These are phyloP conservation scores for Alviniconcha strummeri DNA, from an alignment of 2,888 invertebrate species.

Conservation along the genomic window DNA sequence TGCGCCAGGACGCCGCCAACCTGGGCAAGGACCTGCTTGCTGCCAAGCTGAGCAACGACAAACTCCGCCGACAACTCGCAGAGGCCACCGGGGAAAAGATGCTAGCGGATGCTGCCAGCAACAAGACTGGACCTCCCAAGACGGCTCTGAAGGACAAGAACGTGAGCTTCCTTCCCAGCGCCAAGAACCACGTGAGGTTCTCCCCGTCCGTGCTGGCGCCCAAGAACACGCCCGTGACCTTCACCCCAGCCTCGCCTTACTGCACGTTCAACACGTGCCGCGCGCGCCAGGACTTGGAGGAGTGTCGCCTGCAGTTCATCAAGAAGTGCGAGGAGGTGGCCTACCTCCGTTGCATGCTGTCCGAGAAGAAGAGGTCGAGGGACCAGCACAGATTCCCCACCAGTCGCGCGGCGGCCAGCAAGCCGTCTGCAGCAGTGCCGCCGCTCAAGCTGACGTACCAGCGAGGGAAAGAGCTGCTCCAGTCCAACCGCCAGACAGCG, in stretches of 20 bases:
- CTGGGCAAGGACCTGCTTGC: slow-evolving; percentile 23
- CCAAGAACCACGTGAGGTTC: background rate
- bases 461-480: background rate
- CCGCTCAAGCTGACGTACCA: background rate
- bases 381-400: background rate
- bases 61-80: background rate
- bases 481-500: background rate
- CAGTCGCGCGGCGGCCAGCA: background rate
- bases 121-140: background rate
- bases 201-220: background rate
- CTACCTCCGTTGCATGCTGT: background rate
- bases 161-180: background rate
- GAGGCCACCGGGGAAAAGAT: background rate
- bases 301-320: slow-evolving; percentile 27
- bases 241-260: slow-evolving; percentile 25
- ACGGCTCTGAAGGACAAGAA: background rate
- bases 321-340: slow-evolving; percentile 32
- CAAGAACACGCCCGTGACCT: background rate
- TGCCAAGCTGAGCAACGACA: slow-evolving; percentile 22
- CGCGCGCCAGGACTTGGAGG: slow-evolving; percentile 26
- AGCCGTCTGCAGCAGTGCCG: background rate
- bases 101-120: background rate
- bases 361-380: slow-evolving; percentile 9
- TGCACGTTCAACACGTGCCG: slow-evolving; percentile 27
- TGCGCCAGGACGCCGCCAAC: background rate